phyloP scores from a whole-genome alignment of 2,113 vertebrate species.

The Cochlearius cochlearius region DNA sequence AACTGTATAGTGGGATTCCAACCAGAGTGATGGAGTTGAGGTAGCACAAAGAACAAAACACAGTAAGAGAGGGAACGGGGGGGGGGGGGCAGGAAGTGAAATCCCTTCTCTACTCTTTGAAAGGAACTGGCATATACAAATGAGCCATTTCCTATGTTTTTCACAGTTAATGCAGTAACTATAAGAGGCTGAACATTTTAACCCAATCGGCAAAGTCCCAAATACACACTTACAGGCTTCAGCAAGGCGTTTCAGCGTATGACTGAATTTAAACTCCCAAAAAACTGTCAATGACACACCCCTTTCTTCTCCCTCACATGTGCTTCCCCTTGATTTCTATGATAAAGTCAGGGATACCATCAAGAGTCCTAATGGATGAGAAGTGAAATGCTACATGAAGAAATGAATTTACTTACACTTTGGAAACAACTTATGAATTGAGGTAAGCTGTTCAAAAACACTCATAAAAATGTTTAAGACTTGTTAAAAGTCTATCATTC shows the following conservation, averaged over 20 bases:
- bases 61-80: not conserved
- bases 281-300: not conserved
- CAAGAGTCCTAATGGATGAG: not conserved
- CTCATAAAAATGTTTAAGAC: not conserved
- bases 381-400: not conserved
- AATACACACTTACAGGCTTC: not conserved
- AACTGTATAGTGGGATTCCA: conserved; percentile 27
- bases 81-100: not conserved
- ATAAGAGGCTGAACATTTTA: not conserved
- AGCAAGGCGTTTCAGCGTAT: not conserved
- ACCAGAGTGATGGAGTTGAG: conserved; percentile 22
- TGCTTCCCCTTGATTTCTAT: not conserved
- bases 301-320: not conserved
- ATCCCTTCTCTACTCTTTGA: conserved; percentile 6
- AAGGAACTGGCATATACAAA: not conserved
- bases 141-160: not conserved
- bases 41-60: conserved; percentile 31
- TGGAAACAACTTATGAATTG: not conserved
- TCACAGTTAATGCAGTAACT: not conserved
- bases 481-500: not conserved
- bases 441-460: not conserved
- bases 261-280: not conserved
- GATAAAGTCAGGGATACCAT: not conserved
- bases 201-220: not conserved
- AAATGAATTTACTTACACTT: not conserved